Conservation (phyloP, 2,888 invertebrate genomes). For the Heliconius sara region DNA sequence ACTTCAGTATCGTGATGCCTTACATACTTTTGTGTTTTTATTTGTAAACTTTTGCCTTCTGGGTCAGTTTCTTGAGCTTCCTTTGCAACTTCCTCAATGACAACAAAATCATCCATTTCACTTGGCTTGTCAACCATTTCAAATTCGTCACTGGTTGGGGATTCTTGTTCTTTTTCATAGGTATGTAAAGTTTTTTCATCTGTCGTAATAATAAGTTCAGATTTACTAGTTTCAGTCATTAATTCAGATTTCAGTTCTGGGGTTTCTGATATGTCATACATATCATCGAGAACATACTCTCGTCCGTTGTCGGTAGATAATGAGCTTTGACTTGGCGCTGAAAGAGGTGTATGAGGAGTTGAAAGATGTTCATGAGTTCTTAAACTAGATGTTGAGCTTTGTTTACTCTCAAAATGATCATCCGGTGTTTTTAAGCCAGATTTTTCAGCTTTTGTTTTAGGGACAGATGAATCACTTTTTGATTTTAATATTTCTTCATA, state of each 20-base stretch:
- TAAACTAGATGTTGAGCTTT: constrained; percentile 84
- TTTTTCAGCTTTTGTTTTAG: constrained; percentile 77
- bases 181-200: constrained; percentile 84
- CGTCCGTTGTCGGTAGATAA: constrained; percentile 86
- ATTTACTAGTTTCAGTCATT: constrained; percentile 76
- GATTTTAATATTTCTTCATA: constrained; percentile 81
- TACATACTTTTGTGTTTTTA: constrained; percentile 80
- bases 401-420: constrained; percentile 78
- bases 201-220: constrained; percentile 85
- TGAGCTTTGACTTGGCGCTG: constrained; percentile 86
- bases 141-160: constrained; percentile 92
- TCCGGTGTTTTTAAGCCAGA: constrained; percentile 72
- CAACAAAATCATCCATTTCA: constrained; percentile 93
- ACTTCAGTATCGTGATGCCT: constrained; percentile 88
- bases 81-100: constrained; percentile 93
- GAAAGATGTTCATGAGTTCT: constrained; percentile 82
- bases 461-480: constrained; percentile 80
- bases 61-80: constrained; percentile 92
- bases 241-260: constrained; percentile 83
- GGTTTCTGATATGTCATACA: constrained; percentile 84
- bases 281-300: constrained; percentile 85
- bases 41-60: constrained; percentile 92
- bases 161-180: constrained; percentile 86
- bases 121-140: constrained; percentile 94
- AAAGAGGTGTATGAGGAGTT: constrained; percentile 85